phyloP scores from a whole-genome alignment of 2,888 invertebrate genomes.

The Phrixothrix hirtus region DNA sequence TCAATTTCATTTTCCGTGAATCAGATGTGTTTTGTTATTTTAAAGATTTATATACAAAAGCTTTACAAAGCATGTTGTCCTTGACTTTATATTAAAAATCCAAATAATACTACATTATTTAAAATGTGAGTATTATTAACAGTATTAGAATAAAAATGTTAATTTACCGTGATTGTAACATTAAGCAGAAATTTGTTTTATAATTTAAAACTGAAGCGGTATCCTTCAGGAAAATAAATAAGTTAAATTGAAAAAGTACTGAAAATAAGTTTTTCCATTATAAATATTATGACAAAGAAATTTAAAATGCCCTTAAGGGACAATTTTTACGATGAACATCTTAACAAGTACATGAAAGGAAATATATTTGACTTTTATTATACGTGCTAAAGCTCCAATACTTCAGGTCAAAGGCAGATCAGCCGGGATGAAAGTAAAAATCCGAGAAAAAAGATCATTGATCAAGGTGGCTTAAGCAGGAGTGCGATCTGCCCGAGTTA shows the following conservation, averaged over 20 bases:
- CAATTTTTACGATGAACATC: conserved; percentile 15
- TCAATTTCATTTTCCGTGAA: too few relatives aligned
- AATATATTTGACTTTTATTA: conserved; percentile 23
- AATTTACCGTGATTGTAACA: neutral
- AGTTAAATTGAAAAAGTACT: too few relatives aligned
- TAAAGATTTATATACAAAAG: too few relatives aligned
- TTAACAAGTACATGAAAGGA: conserved; percentile 17
- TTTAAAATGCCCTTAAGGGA: conserved; percentile 8
- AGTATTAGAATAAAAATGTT: too few relatives aligned
- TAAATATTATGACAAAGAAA: neutral
- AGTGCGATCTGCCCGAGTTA: conserved; percentile 27
- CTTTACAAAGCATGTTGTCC: too few relatives aligned
- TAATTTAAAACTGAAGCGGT: too few relatives aligned
- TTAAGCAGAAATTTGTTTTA: neutral
- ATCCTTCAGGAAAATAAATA: too few relatives aligned
- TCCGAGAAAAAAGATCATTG: conserved; percentile 39
- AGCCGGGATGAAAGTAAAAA: conserved; percentile 37
- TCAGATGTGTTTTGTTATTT: too few relatives aligned
- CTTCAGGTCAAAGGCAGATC: conserved; percentile 25
- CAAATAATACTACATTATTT: too few relatives aligned
- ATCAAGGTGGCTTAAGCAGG: conserved; percentile 37
- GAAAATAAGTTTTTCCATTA: neutral
- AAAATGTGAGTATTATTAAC: too few relatives aligned
- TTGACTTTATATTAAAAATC: too few relatives aligned
- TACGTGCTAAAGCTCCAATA: conserved; percentile 18